A percentile compares a stretch with the other conserved stretches of the same genome.
phyloP scores from a whole-genome alignment of 2,888 invertebrate genomes.

The Xiphydria camelus region DNA sequence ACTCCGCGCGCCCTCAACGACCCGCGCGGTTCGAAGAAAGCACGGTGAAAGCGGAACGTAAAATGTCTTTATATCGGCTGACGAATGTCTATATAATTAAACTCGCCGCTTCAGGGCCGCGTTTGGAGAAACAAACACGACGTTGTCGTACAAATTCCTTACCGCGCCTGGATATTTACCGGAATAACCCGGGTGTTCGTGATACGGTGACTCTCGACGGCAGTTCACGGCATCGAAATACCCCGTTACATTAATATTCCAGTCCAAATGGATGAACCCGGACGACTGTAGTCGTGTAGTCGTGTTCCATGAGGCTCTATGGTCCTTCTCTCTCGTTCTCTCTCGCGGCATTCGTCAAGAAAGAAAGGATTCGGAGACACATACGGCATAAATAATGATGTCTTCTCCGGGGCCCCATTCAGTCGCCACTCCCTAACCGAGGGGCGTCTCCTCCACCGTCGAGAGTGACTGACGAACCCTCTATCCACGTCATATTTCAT shows the following conservation, averaged over 20 bases:
- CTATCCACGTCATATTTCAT: slow-evolving; percentile 43
- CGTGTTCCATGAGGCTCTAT: not conserved
- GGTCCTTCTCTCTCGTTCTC: too few relatives aligned
- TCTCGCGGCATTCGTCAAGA: slow-evolving; percentile 20
- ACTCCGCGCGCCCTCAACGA: too few relatives aligned
- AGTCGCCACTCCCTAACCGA: slow-evolving; percentile 35
- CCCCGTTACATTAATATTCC: not conserved
- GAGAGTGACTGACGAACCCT: slow-evolving; percentile 4
- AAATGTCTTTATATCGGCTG: too few relatives aligned
- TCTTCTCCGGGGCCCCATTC: slow-evolving; percentile 38
- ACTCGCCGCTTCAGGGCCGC: not conserved
- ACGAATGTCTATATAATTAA: too few relatives aligned
- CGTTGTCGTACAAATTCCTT: not conserved
- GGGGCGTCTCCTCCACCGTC: slow-evolving; percentile 24
- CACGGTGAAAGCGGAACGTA: too few relatives aligned
- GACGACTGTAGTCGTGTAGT: not conserved
- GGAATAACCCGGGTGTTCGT: not conserved
- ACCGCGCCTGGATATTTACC: not conserved
- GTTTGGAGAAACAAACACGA: not conserved
- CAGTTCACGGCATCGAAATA: not conserved
- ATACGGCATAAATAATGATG: slow-evolving; percentile 45
- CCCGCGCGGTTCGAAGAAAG: too few relatives aligned
- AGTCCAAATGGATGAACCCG: slow-evolving; percentile 1
- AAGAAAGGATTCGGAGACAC: slow-evolving; percentile 25
- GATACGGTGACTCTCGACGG: not conserved